Conservation (phyloP, 2,113 vertebrate species). For the Coturnix japonica region DNA sequence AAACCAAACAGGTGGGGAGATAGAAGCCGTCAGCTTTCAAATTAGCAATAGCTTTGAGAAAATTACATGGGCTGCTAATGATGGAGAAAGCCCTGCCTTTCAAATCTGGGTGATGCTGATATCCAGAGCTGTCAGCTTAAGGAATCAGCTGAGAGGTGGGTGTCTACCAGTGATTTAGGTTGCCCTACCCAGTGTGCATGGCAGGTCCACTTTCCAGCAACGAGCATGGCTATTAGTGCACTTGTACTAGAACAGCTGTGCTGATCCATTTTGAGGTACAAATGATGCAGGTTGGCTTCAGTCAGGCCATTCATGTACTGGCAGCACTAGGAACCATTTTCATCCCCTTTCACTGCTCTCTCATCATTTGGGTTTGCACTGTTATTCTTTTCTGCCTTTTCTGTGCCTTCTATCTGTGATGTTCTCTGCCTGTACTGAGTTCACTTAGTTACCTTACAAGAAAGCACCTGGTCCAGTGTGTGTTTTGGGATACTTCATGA, state of each 20-base stretch:
- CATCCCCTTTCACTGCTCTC: not conserved
- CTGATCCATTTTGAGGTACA: not conserved
- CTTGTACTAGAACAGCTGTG: not conserved
- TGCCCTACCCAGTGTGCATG: not conserved
- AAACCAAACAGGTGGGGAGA: conserved; percentile 20
- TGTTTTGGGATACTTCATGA: not conserved
- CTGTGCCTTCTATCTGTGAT: not conserved
- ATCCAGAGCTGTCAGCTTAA: not conserved
- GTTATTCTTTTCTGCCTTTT: not conserved
- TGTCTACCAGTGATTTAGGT: not conserved
- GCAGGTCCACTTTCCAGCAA: not conserved
- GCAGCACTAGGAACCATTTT: not conserved
- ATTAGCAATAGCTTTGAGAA: not conserved
- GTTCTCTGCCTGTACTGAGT: not conserved
- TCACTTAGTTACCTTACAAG: not conserved
- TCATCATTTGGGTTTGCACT: not conserved
- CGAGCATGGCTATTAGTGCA: not conserved
- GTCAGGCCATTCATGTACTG: not conserved
- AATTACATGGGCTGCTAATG: conserved; percentile 18
- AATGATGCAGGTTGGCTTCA: not conserved
- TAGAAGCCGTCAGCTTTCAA: conserved; percentile 23
- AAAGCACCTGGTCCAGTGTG: not conserved
- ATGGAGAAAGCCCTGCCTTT: conserved; percentile 29
- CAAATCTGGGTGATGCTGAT: conserved; percentile 3
- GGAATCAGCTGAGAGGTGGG: not conserved